phyloP scores from a whole-genome alignment of 2,797 vertebrate species.

The Hippoglossus hippoglossus region DNA sequence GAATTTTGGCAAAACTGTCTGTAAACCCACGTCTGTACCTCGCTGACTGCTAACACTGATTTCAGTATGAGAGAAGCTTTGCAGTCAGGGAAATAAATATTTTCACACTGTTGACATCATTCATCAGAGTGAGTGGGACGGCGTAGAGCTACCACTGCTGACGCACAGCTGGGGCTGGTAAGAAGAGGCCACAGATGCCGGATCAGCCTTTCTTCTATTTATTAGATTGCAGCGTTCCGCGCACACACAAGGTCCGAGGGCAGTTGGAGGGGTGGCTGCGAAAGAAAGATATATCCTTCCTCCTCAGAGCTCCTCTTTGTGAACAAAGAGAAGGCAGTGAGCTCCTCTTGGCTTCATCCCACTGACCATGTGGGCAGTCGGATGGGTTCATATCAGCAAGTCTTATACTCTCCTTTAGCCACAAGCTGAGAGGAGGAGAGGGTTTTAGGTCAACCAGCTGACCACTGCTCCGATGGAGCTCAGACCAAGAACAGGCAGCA shows the following conservation, averaged over 20 bases:
- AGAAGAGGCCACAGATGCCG: conserved; percentile 50
- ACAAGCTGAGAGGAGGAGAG: conserved; percentile 47
- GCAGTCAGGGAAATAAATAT: conserved; percentile 53
- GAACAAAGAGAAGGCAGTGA: conserved; percentile 60
- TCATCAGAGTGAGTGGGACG: conserved; percentile 63
- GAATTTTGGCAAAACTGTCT: neutral
- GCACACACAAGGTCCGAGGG: conserved; percentile 41
- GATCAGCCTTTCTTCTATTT: conserved; percentile 62
- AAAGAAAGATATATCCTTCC: conserved; percentile 58
- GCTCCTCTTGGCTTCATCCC: conserved; percentile 49
- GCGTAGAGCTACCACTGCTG: conserved; percentile 55
- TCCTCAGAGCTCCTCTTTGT: conserved; percentile 55
- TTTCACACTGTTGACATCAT: conserved; percentile 55
- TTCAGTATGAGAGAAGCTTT: conserved; percentile 32
- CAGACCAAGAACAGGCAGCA: conserved; percentile 29
- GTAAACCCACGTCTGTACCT: neutral
- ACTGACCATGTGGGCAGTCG: conserved; percentile 55
- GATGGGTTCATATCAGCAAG: conserved; percentile 63
- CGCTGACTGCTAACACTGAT: conserved; percentile 7
- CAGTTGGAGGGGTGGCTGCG: conserved; percentile 43
- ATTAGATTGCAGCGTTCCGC: conserved; percentile 53
- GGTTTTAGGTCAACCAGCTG: conserved; percentile 51
- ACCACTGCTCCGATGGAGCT: conserved; percentile 34
- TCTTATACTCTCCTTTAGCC: conserved; percentile 42
- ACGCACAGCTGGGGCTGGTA: conserved; percentile 56